phyloP scores from a whole-genome alignment of 1,140 invertebrate species.

The Drosophila teissieri region DNA sequence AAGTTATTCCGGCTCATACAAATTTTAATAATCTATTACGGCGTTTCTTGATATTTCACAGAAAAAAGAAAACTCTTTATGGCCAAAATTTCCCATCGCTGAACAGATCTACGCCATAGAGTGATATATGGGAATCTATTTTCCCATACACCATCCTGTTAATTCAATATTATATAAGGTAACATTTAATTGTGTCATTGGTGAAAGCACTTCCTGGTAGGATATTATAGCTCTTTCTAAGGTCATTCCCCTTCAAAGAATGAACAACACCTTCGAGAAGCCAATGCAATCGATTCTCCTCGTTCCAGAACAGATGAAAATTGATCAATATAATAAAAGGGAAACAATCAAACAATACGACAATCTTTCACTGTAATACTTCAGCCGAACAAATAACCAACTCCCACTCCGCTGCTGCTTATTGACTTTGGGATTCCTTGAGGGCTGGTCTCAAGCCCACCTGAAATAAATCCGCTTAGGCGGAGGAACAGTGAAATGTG shows the following conservation, averaged over 20 bases:
- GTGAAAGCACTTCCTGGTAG: slow-evolving; percentile 57
- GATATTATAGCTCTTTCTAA: neutral
- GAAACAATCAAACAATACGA: slow-evolving; percentile 63
- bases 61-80: neutral
- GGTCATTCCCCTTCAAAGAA: slow-evolving; percentile 32
- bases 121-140: neutral
- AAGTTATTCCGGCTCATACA: no score
- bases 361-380: slow-evolving; percentile 64
- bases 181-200: slow-evolving; percentile 10
- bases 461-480: slow-evolving; percentile 72
- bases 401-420: slow-evolving; percentile 15
- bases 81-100: neutral
- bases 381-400: slow-evolving; percentile 33
- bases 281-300: slow-evolving; percentile 38
- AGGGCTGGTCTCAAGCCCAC: slow-evolving; percentile 67
- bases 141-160: slow-evolving; percentile 2
- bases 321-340: slow-evolving; percentile 28
- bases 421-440: slow-evolving; percentile 45
- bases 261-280: slow-evolving; percentile 9
- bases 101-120: neutral
- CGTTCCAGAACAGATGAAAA: slow-evolving; percentile 39
- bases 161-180: slow-evolving; percentile 4
- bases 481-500: slow-evolving; percentile 24
- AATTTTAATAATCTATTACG: no score
- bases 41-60: no score